phyloP scores from a whole-genome alignment of 2,113 vertebrate species.

The Hypocryptadius cinnamomeus region DNA sequence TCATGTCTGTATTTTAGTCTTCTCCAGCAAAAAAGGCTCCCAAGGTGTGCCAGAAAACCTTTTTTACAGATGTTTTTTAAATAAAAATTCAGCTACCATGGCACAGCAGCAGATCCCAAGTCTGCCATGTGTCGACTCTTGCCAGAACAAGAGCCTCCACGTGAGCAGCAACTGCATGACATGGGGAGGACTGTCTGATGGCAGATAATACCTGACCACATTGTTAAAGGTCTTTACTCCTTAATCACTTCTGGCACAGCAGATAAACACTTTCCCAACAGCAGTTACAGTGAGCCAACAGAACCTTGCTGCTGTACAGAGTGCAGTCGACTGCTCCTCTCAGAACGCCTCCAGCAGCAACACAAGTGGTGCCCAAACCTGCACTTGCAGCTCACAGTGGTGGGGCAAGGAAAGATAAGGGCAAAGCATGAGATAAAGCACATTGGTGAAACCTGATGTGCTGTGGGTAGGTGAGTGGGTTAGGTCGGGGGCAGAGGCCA shows the following conservation, averaged over 20 bases:
- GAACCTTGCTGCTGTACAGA: not conserved
- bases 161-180: accelerated
- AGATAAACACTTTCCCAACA: not conserved
- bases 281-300: not conserved
- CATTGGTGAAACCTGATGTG: not conserved
- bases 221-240: not conserved
- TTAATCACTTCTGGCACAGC: not conserved
- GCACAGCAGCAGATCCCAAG: not conserved
- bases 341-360: not conserved
- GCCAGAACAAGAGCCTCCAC: not conserved
- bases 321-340: not conserved
- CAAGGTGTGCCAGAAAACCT: not conserved
- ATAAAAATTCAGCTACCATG: not conserved
- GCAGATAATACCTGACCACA: not conserved
- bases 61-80: not conserved
- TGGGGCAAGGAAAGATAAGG: not conserved
- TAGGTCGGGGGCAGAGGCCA: not conserved
- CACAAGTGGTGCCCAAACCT: not conserved
- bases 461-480: not conserved
- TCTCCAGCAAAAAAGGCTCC: not conserved
- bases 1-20: not conserved
- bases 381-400: not conserved
- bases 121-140: not conserved
- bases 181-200: not conserved
- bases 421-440: not conserved